These are phyloP conservation scores for Neogobius melanostomus DNA, from an alignment of 2,113 vertebrate species.

Conservation along the genomic window DNA sequence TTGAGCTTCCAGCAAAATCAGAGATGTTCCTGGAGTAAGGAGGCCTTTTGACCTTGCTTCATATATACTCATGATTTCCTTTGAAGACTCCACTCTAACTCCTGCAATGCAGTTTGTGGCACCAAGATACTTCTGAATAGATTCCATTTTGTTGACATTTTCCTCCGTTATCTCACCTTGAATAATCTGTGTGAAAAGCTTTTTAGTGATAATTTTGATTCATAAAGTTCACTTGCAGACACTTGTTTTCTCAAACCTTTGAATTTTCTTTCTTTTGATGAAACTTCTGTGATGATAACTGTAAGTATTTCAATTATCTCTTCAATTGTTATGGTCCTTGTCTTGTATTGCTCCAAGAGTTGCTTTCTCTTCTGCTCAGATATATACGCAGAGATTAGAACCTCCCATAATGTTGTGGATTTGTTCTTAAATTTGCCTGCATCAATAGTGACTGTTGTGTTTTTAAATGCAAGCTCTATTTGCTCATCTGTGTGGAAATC, in stretches of 20 bases:
- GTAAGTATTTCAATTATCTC: constrained; percentile 72
- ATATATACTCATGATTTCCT: constrained; percentile 79
- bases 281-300: constrained; percentile 74
- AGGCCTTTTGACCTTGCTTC: constrained; percentile 73
- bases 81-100: constrained; percentile 76
- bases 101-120: constrained; percentile 84
- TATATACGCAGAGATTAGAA: constrained; percentile 82
- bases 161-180: constrained; percentile 77
- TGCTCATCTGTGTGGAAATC: constrained; percentile 71
- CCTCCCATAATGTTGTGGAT: constrained; percentile 78
- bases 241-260: constrained; percentile 77
- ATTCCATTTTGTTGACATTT: constrained; percentile 75
- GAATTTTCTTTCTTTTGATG: constrained; percentile 75
- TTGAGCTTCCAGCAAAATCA: constrained; percentile 76
- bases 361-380: constrained; percentile 72
- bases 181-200: constrained; percentile 73
- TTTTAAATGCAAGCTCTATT: constrained; percentile 58
- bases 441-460: constrained; percentile 57
- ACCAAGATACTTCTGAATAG: constrained; percentile 83
- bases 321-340: constrained; percentile 69
- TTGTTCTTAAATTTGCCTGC: constrained; percentile 80
- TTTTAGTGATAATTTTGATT: constrained; percentile 77
- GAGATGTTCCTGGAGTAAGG: constrained; percentile 71
- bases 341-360: constrained; percentile 73
- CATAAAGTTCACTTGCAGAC: constrained; percentile 77